These are phyloP conservation scores for Xanthostigma xanthostigma DNA, from an alignment of 2,888 invertebrate genomes.

Conservation along the genomic window DNA sequence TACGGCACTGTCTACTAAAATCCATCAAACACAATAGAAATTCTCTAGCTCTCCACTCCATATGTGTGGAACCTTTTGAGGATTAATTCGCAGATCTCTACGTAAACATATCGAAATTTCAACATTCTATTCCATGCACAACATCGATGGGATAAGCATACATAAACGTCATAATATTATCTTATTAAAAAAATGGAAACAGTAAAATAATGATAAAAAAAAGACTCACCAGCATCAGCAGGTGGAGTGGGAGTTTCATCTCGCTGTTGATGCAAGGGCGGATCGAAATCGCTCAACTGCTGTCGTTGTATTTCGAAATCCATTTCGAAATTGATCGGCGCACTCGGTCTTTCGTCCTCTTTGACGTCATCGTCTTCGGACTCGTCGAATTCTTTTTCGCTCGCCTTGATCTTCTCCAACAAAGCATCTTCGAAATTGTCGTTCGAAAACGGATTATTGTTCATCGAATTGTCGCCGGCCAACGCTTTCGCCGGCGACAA, in stretches of 20 bases:
- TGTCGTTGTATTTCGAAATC: conserved; percentile 20
- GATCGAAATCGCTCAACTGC: conserved; percentile 19
- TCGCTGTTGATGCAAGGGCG: conserved; percentile 18
- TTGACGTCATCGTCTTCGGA: conserved; percentile 1
- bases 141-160: too few relatives aligned
- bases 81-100: too few relatives aligned
- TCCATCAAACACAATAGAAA: too few relatives aligned
- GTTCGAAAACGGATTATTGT: conserved; percentile 17
- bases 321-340: conserved; percentile 14
- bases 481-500: conserved; percentile 21
- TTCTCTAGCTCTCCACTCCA: too few relatives aligned
- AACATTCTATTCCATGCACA: too few relatives aligned
- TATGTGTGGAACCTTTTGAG: too few relatives aligned
- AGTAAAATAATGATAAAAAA: neutral
- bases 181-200: too few relatives aligned
- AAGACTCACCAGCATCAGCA: conserved; percentile 38
- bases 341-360: neutral
- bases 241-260: conserved; percentile 43
- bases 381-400: conserved; percentile 13
- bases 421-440: conserved; percentile 13
- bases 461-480: conserved; percentile 20
- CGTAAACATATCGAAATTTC: too few relatives aligned
- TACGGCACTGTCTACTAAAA: too few relatives aligned
- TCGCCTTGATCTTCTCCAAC: conserved; percentile 17
- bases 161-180: too few relatives aligned